Percentiles rank a stretch among this genome's conserved stretches.
These are phyloP conservation scores for Caradrina clavipalpis DNA, from an alignment of 2,888 invertebrate species.

Conservation along the genomic window DNA sequence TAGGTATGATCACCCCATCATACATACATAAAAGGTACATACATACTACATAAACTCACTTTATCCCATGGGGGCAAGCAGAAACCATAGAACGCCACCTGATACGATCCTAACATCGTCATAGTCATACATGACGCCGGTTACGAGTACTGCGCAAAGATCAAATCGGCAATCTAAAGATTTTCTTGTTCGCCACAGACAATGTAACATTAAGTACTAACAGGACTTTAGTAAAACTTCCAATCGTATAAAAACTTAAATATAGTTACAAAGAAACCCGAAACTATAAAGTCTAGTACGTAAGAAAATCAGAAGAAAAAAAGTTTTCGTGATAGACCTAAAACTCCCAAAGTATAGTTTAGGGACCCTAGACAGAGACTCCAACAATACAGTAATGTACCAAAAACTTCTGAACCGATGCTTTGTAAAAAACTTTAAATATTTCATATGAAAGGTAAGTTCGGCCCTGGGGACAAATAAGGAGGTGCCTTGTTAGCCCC, in stretches of 20 bases:
- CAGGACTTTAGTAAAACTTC: neutral
- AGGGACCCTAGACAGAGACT: constrained; percentile 23
- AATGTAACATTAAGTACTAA: neutral
- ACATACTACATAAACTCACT: no score
- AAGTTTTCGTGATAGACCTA: constrained; percentile 3
- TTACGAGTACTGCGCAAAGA: no score
- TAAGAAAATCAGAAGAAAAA: neutral
- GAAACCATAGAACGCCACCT: no score
- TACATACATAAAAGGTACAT: no score
- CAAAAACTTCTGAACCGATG: constrained; percentile 44
- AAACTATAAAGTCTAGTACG: constrained; percentile 7
- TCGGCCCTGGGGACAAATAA: constrained; percentile 66
- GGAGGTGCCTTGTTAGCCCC: constrained; percentile 65
- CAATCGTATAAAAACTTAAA: constrained; percentile 8
- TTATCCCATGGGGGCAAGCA: no score
- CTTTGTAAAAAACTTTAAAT: constrained; percentile 51
- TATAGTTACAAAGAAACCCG: constrained; percentile 6
- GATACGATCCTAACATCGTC: no score
- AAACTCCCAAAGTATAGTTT: constrained; percentile 38
- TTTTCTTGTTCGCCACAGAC: neutral
- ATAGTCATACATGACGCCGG: no score
- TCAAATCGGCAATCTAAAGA: neutral
- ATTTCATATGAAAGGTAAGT: constrained; percentile 64
- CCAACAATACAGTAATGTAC: constrained; percentile 19
- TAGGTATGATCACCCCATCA: no score